phyloP scores from a whole-genome alignment of 1,140 invertebrate genomes.

The Drosophila kikkawai region DNA sequence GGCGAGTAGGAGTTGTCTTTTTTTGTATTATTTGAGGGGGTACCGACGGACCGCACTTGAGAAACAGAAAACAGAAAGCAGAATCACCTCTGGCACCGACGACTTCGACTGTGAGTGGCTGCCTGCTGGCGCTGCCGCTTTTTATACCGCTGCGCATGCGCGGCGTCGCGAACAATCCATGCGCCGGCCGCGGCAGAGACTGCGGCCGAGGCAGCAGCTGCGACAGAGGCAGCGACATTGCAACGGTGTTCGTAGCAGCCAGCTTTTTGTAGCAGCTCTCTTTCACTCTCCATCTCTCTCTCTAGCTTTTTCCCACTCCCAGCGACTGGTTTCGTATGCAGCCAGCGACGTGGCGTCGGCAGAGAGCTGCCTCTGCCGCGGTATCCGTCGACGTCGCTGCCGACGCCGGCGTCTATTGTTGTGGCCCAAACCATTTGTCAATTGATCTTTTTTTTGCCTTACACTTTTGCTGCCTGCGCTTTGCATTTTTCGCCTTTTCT shows the following conservation, averaged over 20 bases:
- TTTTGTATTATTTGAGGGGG: conserved; percentile 32
- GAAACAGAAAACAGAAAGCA: conserved; percentile 68
- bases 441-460: conserved; percentile 64
- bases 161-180: conserved; percentile 75
- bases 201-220: neutral
- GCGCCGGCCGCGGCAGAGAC: conserved; percentile 24
- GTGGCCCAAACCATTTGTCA: conserved; percentile 64
- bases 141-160: conserved; percentile 85
- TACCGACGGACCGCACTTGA: conserved; percentile 74
- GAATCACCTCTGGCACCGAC: conserved; percentile 80
- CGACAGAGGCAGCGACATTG: conserved; percentile 39
- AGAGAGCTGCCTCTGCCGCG: conserved; percentile 18
- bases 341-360: conserved; percentile 23
- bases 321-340: conserved; percentile 70
- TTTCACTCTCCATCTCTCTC: conserved; percentile 21
- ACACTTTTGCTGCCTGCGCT: conserved; percentile 44
- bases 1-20: conserved; percentile 35
- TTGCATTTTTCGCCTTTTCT: conserved; percentile 53
- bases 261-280: conserved; percentile 44
- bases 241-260: conserved; percentile 67
- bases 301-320: conserved; percentile 19
- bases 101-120: conserved; percentile 84
- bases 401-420: conserved; percentile 53
- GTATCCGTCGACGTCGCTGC: conserved; percentile 22
- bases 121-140: conserved; percentile 80